These are phyloP conservation scores for Sinocyclocheilus rhinocerous DNA, from an alignment of 2,113 vertebrate species.

Conservation along the genomic window DNA sequence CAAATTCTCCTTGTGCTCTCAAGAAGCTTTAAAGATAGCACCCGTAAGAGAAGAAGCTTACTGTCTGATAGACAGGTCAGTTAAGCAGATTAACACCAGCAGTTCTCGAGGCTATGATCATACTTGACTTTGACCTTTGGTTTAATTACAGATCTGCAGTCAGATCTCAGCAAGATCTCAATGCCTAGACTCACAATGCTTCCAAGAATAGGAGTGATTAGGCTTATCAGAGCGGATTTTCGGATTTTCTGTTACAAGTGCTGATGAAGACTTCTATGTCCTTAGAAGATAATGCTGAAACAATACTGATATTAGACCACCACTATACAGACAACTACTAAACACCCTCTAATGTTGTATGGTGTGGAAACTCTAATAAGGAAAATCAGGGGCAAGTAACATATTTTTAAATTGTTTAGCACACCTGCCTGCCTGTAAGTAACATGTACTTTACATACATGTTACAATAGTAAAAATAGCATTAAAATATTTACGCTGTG, in stretches of 20 bases:
- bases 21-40: conserved; percentile 17
- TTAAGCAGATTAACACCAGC: conserved; percentile 31
- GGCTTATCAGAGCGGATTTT: background rate
- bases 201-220: conserved; percentile 15
- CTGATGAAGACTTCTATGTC: background rate
- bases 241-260: background rate
- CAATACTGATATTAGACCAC: background rate
- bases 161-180: conserved; percentile 4
- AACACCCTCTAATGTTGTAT: background rate
- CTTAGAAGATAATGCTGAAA: background rate
- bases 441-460: too few relatives aligned
- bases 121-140: conserved; percentile 30
- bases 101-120: conserved; percentile 22
- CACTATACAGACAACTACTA: background rate
- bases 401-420: background rate
- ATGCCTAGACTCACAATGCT: background rate
- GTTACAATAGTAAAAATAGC: too few relatives aligned
- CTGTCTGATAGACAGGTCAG: background rate
- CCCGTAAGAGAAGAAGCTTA: conserved; percentile 18
- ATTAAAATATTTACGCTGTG: too few relatives aligned
- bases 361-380: background rate
- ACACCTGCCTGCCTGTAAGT: background rate
- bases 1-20: background rate
- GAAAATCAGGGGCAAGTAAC: background rate
- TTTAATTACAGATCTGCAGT: conserved; percentile 10